Percentiles rank a stretch among this genome's conserved stretches.
phyloP scores from a whole-genome alignment of 2,888 invertebrate genomes.

The Metopia argyrocephala region DNA sequence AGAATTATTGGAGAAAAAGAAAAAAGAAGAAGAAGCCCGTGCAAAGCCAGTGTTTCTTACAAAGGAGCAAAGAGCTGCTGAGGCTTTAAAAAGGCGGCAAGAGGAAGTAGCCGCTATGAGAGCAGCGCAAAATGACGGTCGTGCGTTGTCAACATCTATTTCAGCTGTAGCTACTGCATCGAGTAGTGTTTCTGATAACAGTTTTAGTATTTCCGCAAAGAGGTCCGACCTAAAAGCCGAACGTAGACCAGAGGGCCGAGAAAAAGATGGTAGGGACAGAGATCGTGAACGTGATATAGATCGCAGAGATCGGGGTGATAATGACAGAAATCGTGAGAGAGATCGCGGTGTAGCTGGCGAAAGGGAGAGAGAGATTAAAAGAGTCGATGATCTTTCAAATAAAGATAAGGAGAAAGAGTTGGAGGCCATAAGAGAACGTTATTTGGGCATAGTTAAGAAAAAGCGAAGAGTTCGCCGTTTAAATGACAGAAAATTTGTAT shows the following conservation, averaged over 20 bases:
- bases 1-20: constrained; percentile 96
- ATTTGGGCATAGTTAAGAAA: constrained; percentile 95
- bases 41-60: constrained; percentile 98
- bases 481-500: constrained; percentile 99
- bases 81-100: constrained; percentile 93
- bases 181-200: constrained; percentile 72
- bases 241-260: constrained; percentile 45
- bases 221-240: constrained; percentile 35
- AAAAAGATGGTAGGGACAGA: constrained; percentile 58
- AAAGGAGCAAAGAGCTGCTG: constrained; percentile 94
- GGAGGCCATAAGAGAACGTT: constrained; percentile 97
- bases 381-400: constrained; percentile 78
- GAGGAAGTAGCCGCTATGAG: constrained; percentile 91
- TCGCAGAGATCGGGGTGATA: constrained; percentile 61
- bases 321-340: constrained; percentile 76
- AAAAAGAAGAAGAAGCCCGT: constrained; percentile 95
- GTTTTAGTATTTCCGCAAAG: constrained; percentile 45
- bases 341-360: constrained; percentile 68
- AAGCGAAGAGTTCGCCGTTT: constrained; percentile 94
- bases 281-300: constrained; percentile 56
- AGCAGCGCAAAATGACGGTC: constrained; percentile 80
- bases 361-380: constrained; percentile 78
- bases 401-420: constrained; percentile 95
- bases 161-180: constrained; percentile 30
- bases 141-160: constrained; percentile 51